Conservation (phyloP, 2,113 vertebrate genomes). For the Otocyon megalotis region DNA sequence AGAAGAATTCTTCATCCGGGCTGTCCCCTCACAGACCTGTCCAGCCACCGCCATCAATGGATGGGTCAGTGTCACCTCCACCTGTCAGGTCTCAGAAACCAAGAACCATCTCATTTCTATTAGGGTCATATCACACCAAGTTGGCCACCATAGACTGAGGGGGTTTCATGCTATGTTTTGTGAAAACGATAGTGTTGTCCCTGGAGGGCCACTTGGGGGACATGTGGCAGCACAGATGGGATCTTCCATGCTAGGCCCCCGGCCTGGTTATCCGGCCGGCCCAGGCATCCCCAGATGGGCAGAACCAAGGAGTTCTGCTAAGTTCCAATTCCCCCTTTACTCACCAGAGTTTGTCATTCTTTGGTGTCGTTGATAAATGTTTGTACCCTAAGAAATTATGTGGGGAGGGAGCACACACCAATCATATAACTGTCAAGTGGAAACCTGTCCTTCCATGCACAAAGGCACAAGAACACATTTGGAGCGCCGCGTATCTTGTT, state of each 20-base stretch:
- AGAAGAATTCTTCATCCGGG: neutral
- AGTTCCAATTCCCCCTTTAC: neutral
- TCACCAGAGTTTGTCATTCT: neutral
- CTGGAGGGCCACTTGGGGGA: too few species aligned
- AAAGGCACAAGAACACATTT: neutral
- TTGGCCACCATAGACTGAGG: fast-evolving
- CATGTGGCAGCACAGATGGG: fast-evolving
- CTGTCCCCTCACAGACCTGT: neutral
- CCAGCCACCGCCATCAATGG: fast-evolving
- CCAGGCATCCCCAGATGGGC: neutral
- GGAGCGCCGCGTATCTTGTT: neutral
- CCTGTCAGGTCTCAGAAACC: neutral
- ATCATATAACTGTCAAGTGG: neutral
- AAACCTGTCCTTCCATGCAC: neutral
- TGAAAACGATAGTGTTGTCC: neutral
- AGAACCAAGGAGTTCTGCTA: neutral
- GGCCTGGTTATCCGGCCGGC: too few species aligned
- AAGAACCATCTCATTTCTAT: neutral
- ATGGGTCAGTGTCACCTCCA: fast-evolving
- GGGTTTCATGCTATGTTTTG: neutral
- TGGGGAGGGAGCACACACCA: neutral
- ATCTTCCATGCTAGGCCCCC: fast-evolving
- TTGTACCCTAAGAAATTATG: neutral
- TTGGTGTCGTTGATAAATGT: neutral
- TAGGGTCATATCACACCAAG: neutral